A percentile compares a stretch with the other conserved stretches of the same genome.
These are phyloP conservation scores for Zaprionus vittiger DNA, from an alignment of 1,140 invertebrate species.

Conservation along the genomic window DNA sequence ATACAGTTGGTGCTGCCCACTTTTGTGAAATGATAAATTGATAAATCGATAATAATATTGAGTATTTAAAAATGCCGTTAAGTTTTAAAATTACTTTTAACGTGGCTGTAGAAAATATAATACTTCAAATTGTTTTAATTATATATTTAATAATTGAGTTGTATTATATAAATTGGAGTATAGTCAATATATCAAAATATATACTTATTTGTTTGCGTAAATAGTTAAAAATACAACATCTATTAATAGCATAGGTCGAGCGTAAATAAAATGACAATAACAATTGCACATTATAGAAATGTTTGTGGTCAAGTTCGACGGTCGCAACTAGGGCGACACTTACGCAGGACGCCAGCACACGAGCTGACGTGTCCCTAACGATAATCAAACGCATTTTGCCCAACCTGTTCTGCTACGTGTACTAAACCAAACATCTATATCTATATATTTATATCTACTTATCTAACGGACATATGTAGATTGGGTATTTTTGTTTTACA, in stretches of 20 bases:
- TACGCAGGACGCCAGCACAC: neutral
- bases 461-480: slow-evolving; percentile 35
- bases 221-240: neutral
- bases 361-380: slow-evolving; percentile 51
- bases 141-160: neutral
- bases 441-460: slow-evolving; percentile 18
- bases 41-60: neutral
- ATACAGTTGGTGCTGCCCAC: slow-evolving; percentile 23
- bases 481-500: slow-evolving; percentile 28
- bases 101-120: neutral
- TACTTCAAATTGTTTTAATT: neutral
- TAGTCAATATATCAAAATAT: neutral
- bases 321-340: slow-evolving; percentile 12
- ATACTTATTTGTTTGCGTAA: neutral
- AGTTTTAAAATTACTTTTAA: neutral
- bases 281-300: slow-evolving; percentile 15
- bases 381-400: slow-evolving; percentile 5
- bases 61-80: neutral
- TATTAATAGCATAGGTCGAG: neutral
- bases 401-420: slow-evolving; percentile 18
- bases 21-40: neutral
- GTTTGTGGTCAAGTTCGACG: neutral
- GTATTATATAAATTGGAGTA: neutral
- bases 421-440: slow-evolving; percentile 10
- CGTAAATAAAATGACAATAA: slow-evolving; percentile 11